phyloP scores from a whole-genome alignment of 2,113 vertebrate genomes.

The Oriolus oriolus region DNA sequence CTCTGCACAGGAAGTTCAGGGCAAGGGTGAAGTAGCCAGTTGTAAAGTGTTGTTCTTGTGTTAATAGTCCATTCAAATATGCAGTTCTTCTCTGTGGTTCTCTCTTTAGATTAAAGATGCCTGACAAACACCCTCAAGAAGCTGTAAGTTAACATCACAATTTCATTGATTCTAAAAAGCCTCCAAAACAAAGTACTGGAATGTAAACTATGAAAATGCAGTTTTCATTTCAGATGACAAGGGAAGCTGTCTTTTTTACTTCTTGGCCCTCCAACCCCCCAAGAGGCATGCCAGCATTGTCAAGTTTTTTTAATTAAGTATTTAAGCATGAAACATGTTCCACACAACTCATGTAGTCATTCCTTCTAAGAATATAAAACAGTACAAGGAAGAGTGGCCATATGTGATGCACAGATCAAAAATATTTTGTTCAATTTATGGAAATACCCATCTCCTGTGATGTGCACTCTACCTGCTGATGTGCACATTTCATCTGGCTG shows the following conservation, averaged over 20 bases:
- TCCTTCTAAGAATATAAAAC: background rate
- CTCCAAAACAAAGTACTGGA: background rate
- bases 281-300: background rate
- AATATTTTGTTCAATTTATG: background rate
- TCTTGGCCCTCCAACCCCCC: background rate
- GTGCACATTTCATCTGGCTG: background rate
- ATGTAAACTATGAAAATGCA: background rate
- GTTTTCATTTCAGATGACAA: background rate
- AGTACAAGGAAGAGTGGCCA: background rate
- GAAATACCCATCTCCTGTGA: background rate
- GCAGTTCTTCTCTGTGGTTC: background rate
- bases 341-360: background rate
- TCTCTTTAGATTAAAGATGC: background rate
- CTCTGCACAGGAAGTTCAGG: background rate
- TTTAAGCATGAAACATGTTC: background rate
- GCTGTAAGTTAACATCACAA: background rate
- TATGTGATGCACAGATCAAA: background rate
- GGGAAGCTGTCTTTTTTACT: background rate
- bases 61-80: background rate
- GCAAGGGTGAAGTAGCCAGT: background rate
- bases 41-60: background rate
- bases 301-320: background rate
- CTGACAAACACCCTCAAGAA: background rate
- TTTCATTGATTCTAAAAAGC: background rate
- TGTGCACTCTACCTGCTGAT: background rate